phyloP scores from a whole-genome alignment of 2,113 vertebrate species.

The human region GRCh38 chr1:90457501-90458000 shows the following conservation, averaged over 20 bases:
- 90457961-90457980: background rate
- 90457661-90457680: background rate
- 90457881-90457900: background rate
- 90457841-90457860: background rate
- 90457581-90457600: background rate
- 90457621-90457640: too few relatives aligned
- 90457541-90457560: background rate
- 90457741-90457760: background rate
- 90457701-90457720: background rate
- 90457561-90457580: background rate
- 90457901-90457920: background rate
- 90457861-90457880: background rate
- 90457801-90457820: background rate
- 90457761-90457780: background rate
- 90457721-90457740: background rate
- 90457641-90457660: background rate
- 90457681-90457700: background rate
- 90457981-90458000: conserved; percentile 6
- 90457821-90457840: conserved; percentile 24
- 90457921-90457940: background rate
- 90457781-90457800: background rate
- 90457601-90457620: background rate
- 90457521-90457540: background rate
- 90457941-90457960: background rate
- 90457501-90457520: background rate